Conservation (phyloP, 1,140 invertebrate species). For the Ceratina japonica region DNA sequence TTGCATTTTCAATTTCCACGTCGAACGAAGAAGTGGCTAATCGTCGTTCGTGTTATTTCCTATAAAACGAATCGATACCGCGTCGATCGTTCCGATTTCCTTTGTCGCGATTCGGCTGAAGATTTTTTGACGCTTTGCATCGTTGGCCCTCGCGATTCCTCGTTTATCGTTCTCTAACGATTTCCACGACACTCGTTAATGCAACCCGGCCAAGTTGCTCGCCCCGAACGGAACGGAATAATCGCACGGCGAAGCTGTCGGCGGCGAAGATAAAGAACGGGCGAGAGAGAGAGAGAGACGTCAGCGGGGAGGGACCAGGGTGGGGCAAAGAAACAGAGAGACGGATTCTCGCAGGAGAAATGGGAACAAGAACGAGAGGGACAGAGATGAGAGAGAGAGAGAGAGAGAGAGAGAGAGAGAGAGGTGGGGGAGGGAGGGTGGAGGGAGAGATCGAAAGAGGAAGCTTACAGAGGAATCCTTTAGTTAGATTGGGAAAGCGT, state of each 20-base stretch:
- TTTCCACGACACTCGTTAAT: slow-evolving; percentile 51
- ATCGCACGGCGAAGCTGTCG: slow-evolving; percentile 13
- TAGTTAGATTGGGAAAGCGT: slow-evolving; percentile 57
- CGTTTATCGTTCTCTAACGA: slow-evolving; percentile 36
- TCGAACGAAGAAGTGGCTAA: slow-evolving; percentile 13
- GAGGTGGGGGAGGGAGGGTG: slow-evolving; percentile 2
- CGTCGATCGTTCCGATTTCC: not conserved
- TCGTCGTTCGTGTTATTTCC: not conserved
- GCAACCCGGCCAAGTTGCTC: slow-evolving; percentile 34
- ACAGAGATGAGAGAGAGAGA: not conserved
- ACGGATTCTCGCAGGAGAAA: slow-evolving; percentile 21
- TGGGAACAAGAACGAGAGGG: slow-evolving; percentile 9
- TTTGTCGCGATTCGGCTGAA: not conserved
- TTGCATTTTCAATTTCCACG: not conserved
- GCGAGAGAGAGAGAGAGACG: slow-evolving; percentile 10
- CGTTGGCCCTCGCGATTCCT: not conserved
- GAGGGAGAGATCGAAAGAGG: not conserved
- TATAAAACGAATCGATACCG: not conserved
- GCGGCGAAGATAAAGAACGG: slow-evolving; percentile 29
- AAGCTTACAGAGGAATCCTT: slow-evolving; percentile 52
- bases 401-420: not conserved
- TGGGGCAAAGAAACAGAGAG: slow-evolving; percentile 15
- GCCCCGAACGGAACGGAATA: slow-evolving; percentile 36
- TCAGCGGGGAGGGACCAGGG: not conserved
- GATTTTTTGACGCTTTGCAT: not conserved